Evolutionary conservation across 2,113 vertebrate genomes (phyloP).

Genomic region (Myiagra hebetior): DNA sequence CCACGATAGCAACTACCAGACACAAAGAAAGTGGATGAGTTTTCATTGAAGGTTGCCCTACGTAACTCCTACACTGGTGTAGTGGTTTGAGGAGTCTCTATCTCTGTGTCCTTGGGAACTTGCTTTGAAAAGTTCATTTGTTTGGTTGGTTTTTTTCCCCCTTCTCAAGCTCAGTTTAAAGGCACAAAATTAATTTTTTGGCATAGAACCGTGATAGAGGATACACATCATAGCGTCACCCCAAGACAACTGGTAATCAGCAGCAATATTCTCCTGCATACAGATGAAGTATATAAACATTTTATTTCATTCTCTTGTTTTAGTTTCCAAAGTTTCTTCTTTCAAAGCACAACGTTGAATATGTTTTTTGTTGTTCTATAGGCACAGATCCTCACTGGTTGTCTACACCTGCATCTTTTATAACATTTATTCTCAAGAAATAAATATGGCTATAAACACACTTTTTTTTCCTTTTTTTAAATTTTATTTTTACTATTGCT

Average conservation of each 20-base stretch:
- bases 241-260: neutral
- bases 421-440: neutral
- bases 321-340: neutral
- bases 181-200: too few species aligned
- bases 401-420: neutral
- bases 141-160: too few species aligned
- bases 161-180: too few species aligned
- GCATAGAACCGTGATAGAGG: too few species aligned
- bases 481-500: neutral
- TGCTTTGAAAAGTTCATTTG: too few species aligned
- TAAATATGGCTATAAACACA: neutral
- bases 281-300: neutral
- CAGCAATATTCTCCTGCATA: neutral
- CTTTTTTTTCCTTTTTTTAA: rapidly evolving
- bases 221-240: too few species aligned
- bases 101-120: too few species aligned
- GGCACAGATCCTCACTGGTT: neutral
- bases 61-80: neutral
- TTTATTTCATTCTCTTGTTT: neutral
- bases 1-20: neutral
- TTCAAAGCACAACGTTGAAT: neutral
- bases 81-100: too few species aligned
- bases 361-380: neutral
- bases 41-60: neutral
- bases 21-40: neutral